Conservation (phyloP, 2,797 vertebrate species). For the Acridotheres tristis region DNA sequence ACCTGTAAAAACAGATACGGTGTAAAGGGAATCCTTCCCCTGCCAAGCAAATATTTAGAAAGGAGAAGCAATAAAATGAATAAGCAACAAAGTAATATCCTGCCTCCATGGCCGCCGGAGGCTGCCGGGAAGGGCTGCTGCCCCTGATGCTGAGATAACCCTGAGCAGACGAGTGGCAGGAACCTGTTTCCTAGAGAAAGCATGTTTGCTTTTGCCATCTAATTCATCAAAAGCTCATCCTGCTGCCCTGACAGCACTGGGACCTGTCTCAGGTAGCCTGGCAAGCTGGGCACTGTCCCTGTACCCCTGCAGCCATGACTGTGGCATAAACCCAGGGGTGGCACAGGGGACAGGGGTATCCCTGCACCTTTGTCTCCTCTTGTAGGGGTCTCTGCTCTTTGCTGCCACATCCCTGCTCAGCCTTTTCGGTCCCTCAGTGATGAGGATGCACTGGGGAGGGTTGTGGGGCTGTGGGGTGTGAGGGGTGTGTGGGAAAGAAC, state of each 20-base stretch:
- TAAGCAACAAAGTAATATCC: conserved; percentile 57
- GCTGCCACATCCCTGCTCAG: neutral
- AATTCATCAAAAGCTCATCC: neutral
- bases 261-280: neutral
- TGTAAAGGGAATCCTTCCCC: conserved; percentile 54
- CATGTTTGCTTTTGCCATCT: conserved; percentile 2
- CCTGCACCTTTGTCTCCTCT: neutral
- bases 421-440: rapidly evolving
- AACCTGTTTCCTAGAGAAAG: conserved; percentile 50
- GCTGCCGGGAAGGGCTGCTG: conserved; percentile 1
- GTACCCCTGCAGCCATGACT: rapidly evolving
- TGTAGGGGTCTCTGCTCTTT: neutral
- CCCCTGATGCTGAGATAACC: neutral
- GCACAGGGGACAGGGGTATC: neutral
- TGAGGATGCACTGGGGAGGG: neutral
- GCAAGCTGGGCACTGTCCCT: neutral
- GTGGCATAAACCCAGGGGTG: neutral
- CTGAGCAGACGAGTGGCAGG: neutral
- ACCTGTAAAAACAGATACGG: conserved; percentile 38
- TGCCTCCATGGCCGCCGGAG: neutral
- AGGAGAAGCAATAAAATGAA: conserved; percentile 55
- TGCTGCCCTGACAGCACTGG: neutral
- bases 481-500: neutral
- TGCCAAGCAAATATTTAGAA: conserved; percentile 64
- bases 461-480: neutral